Evolutionary conservation across 1,140 invertebrate genomes (phyloP).

Genomic region (Drosophila lini): DNA sequence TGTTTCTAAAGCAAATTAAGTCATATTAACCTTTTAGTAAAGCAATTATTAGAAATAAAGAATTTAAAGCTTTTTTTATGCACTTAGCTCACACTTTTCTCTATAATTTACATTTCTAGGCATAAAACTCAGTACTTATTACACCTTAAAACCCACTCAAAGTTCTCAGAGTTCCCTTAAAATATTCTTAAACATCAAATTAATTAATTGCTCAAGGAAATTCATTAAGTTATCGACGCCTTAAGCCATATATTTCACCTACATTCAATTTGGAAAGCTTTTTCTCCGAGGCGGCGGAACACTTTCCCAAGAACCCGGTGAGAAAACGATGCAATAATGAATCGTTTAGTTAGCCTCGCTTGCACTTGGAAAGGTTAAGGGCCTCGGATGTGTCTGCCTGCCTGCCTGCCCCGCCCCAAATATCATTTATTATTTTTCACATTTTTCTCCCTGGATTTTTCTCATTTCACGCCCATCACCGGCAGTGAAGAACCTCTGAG

Average conservation of each 20-base stretch:
- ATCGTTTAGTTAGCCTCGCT: conserved; percentile 29
- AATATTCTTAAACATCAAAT: background rate
- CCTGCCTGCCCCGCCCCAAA: conserved; percentile 37
- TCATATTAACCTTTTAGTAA: background rate
- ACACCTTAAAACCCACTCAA: background rate
- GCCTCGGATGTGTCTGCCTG: conserved; percentile 9
- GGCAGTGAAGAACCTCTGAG: conserved; percentile 30
- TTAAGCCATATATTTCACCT: conserved; percentile 12
- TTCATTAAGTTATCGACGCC: conserved; percentile 18
- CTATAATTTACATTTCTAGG: too few species aligned
- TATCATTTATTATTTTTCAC: conserved; percentile 54
- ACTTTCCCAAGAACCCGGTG: conserved; percentile 42
- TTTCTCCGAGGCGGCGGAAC: background rate
- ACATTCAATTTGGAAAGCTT: conserved; percentile 5
- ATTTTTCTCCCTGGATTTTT: conserved; percentile 44
- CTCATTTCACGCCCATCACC: conserved; percentile 71
- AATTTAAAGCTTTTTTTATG: background rate
- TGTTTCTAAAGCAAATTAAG: background rate
- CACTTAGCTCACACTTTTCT: background rate
- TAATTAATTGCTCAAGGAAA: conserved; percentile 21
- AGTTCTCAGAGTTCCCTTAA: background rate
- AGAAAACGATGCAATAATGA: conserved; percentile 45
- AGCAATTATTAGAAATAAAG: background rate
- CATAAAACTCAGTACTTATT: background rate
- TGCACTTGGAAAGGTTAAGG: conserved; percentile 51